Evolutionary conservation across 2,888 invertebrate genomes (phyloP).

Genomic region (Ecdyonurus torrentis): DNA sequence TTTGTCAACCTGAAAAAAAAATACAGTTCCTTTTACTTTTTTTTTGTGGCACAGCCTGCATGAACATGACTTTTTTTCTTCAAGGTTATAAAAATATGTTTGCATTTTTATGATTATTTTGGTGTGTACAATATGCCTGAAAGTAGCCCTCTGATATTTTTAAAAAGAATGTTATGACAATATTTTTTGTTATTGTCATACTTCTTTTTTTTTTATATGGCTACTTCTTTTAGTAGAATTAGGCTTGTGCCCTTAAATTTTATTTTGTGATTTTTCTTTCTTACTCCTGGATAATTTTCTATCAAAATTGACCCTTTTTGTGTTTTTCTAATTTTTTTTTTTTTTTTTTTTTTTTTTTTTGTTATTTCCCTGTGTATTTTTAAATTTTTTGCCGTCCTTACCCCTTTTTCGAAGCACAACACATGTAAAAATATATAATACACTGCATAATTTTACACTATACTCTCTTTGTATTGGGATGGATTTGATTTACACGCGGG

Average conservation of each 20-base stretch:
- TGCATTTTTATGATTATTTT: not conserved
- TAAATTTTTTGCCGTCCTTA: not conserved
- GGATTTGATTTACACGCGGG: not conserved
- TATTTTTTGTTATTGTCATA: not conserved
- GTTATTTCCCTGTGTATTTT: too few species aligned
- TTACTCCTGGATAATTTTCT: not conserved
- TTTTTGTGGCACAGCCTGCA: not conserved
- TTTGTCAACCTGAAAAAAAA: not conserved
- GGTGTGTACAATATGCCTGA: not conserved
- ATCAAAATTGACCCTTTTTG: not conserved
- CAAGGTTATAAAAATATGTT: not conserved
- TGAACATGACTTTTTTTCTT: not conserved
- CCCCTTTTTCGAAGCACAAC: not conserved
- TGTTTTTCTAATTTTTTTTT: not conserved
- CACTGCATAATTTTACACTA: not conserved
- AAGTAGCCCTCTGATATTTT: not conserved
- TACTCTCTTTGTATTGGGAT: too few species aligned
- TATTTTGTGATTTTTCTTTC: not conserved
- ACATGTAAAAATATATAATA: not conserved
- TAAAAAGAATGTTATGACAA: too few species aligned
- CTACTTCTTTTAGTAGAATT: not conserved
- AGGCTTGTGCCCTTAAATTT: not conserved
- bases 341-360: not conserved
- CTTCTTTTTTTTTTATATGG: not conserved
- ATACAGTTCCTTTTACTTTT: not conserved